Conservation (phyloP, 2,888 invertebrate species). For the Dilophus febrilis region DNA sequence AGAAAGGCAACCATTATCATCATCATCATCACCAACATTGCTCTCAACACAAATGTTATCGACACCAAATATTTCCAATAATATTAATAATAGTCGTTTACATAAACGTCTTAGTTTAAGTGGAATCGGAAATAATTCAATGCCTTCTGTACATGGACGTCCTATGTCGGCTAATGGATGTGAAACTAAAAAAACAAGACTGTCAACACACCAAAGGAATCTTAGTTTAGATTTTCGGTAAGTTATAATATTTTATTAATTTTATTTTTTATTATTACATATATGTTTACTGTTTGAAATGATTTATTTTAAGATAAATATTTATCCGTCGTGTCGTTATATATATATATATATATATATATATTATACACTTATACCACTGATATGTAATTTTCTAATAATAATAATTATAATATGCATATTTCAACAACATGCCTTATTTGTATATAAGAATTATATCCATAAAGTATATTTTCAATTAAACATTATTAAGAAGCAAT, state of each 20-base stretch:
- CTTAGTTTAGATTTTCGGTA: slow-evolving; percentile 79
- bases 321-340: too few relatives aligned
- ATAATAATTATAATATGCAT: too few relatives aligned
- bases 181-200: slow-evolving; percentile 20
- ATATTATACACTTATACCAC: too few relatives aligned
- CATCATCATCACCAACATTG: slow-evolving; percentile 1
- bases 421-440: too few relatives aligned
- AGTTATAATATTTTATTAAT: slow-evolving; percentile 11
- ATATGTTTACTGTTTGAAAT: too few relatives aligned
- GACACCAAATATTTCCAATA: background rate
- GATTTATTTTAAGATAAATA: too few relatives aligned
- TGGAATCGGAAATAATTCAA: slow-evolving; percentile 23
- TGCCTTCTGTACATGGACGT: slow-evolving; percentile 30
- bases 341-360: too few relatives aligned
- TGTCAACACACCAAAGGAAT: slow-evolving; percentile 61
- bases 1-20: background rate
- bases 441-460: too few relatives aligned
- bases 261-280: too few relatives aligned
- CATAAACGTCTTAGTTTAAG: slow-evolving; percentile 28
- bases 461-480: too few relatives aligned
- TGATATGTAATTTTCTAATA: too few relatives aligned
- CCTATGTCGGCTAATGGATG: slow-evolving; percentile 16
- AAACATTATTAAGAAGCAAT: too few relatives aligned
- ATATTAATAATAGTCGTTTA: slow-evolving; percentile 16
- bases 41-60: background rate